phyloP scores from a whole-genome alignment of 2,797 vertebrate genomes.

The Tangara arthus region DNA sequence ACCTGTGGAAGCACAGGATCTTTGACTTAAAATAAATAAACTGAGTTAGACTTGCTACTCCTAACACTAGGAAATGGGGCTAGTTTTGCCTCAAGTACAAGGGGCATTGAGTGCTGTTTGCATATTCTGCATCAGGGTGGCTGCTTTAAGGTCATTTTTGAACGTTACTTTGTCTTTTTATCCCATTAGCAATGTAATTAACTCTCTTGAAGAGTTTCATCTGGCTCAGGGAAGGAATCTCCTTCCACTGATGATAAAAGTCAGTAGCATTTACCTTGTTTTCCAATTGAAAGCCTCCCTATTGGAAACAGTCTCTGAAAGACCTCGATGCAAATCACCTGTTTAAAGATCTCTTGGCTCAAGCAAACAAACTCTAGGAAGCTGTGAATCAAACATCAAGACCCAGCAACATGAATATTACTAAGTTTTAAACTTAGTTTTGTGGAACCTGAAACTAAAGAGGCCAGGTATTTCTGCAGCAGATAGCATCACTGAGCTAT shows the following conservation, averaged over 20 bases:
- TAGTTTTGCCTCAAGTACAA: background rate
- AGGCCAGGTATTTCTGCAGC: background rate
- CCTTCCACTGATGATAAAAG: background rate
- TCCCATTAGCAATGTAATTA: background rate
- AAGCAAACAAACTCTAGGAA: background rate
- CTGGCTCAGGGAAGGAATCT: background rate
- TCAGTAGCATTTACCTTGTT: background rate
- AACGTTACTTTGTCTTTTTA: background rate
- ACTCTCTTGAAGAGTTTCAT: background rate
- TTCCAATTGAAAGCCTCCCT: background rate
- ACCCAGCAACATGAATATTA: background rate
- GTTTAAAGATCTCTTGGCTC: background rate
- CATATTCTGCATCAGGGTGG: rapidly evolving
- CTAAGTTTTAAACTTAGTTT: background rate
- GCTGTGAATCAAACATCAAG: background rate
- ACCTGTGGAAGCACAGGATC: background rate
- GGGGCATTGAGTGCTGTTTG: rapidly evolving
- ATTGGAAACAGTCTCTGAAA: background rate
- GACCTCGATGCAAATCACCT: background rate
- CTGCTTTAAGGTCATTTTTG: background rate
- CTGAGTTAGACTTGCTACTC: background rate
- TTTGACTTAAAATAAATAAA: background rate
- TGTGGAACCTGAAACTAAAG: background rate
- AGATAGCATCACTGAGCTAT: background rate
- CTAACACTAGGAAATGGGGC: background rate